Base-by-base conservation (phyloP, 2,113 vertebrate genomes). In the Cygnus buccinator region DNA sequence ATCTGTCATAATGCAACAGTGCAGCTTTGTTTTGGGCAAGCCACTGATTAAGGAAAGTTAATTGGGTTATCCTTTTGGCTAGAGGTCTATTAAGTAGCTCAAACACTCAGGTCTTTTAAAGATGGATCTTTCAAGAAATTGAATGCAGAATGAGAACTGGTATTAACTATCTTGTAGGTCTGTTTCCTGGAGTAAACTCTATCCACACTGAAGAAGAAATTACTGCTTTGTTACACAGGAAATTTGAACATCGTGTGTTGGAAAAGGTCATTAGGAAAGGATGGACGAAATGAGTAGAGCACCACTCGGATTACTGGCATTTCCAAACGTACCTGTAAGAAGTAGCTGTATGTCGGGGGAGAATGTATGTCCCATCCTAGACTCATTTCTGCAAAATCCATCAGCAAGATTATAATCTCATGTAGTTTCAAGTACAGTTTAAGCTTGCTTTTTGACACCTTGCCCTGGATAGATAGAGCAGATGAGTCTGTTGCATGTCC, bases 61-160 rank as follows among this genome's bases (percentile, higher is more conserved):
- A 89, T n/a, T 68, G 43, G 61, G 23, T 91, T 95, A 65, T 78
- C 5, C 11, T 84, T 92, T 87, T 82, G 43, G 39, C 68, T 77
- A 37, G 28, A 89, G 84, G 28, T 63, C 73, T n/a, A 4, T 39
- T 74, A 59, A 86, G 28, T 87, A 81, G 29, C 28, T 92, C 65
- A 90, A 68, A 54, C 13, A 4, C 16, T 72, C 22, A 5, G 12
- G 73, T 29, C 19, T 67, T 78, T 63, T 13, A 54, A 79, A 70
- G 43, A 33, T 4, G 23, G 11, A 33, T n/a, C 17, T 91, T 88
- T 79, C 57, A 6, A 48, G 58, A 67, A 35, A 62, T 83, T 80
- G 50, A 10, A 72, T 88, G 74, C 23, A 44, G 52, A 92, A 57
- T 57, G 54, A 41, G 33, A 75, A 31, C 26, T 66, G 39, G n/a